Conservation (phyloP, 2,888 invertebrate species). For the Pandemis corylana region DNA sequence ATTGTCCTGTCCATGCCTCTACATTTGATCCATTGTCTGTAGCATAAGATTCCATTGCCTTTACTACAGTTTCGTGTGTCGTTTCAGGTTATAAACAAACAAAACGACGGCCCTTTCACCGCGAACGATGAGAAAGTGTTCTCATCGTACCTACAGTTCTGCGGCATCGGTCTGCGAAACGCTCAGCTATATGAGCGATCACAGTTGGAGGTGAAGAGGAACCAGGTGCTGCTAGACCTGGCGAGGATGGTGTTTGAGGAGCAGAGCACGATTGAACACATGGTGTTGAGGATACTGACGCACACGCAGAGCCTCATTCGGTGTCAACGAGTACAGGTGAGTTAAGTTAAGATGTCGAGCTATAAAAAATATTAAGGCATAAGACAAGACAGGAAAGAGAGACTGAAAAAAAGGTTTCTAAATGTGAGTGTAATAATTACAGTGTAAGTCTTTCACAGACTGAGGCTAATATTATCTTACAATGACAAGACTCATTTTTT, state of each 20-base stretch:
- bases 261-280: constrained; percentile 97
- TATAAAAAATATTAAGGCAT: too few relatives aligned
- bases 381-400: neutral
- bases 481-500: too few relatives aligned
- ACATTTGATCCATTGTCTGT: too few relatives aligned
- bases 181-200: constrained; percentile 98
- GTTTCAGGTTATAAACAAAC: constrained; percentile 93
- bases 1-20: neutral
- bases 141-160: constrained; percentile 96
- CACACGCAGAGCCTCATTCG: constrained; percentile 97
- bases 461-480: too few relatives aligned
- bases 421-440: too few relatives aligned
- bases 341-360: constrained; percentile 40
- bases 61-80: neutral
- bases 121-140: constrained; percentile 96
- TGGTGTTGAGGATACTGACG: constrained; percentile 96
- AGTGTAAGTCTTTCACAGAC: too few relatives aligned
- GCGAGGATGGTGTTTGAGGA: constrained; percentile 99
- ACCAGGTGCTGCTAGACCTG: constrained; percentile 96
- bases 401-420: neutral
- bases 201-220: constrained; percentile 96
- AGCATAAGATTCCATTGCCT: neutral
- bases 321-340: constrained; percentile 97
- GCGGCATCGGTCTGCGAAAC: constrained; percentile 97
- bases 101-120: constrained; percentile 93